Evolutionary conservation across 2,888 invertebrate species (phyloP).

Genomic region (Megastigmus dorsalis): DNA sequence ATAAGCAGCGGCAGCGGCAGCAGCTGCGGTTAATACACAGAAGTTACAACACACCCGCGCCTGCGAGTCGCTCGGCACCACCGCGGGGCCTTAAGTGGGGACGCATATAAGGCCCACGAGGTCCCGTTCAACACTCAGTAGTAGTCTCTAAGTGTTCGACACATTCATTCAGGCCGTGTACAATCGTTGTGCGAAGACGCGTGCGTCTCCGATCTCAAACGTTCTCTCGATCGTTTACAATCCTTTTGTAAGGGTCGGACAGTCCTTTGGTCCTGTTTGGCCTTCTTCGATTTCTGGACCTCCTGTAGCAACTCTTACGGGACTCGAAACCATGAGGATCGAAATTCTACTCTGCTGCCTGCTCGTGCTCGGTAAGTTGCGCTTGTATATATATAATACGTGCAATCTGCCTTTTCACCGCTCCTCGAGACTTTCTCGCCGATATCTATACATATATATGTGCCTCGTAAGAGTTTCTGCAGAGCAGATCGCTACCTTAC

Average conservation of each 20-base stretch:
- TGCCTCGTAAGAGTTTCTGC: too few species aligned
- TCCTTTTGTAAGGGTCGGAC: too few species aligned
- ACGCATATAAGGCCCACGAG: constrained; percentile 72
- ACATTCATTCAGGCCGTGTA: constrained; percentile 51
- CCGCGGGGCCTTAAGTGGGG: constrained; percentile 60
- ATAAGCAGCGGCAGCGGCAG: background rate
- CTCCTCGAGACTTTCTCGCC: constrained; percentile 19
- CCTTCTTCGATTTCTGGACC: too few species aligned
- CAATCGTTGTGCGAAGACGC: background rate
- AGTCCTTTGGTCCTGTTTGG: too few species aligned
- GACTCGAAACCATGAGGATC: constrained; percentile 44
- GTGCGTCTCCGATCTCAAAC: too few species aligned
- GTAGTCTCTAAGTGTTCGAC: constrained; percentile 71
- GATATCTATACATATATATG: too few species aligned
- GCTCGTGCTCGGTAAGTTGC: constrained; percentile 42
- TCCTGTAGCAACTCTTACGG: too few species aligned
- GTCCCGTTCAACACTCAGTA: constrained; percentile 65
- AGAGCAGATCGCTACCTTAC: constrained; percentile 18
- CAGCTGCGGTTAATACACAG: too few species aligned
- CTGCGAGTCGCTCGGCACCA: too few species aligned
- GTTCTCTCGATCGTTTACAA: too few species aligned
- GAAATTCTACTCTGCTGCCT: constrained; percentile 39
- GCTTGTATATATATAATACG: background rate
- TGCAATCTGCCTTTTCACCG: background rate
- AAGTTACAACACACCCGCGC: constrained; percentile 25